Evolutionary conservation across 2,888 invertebrate species (phyloP), one percentile per base, ranked within the genome.

Genomic region (Dryocosmus kuriphilus): DNA sequence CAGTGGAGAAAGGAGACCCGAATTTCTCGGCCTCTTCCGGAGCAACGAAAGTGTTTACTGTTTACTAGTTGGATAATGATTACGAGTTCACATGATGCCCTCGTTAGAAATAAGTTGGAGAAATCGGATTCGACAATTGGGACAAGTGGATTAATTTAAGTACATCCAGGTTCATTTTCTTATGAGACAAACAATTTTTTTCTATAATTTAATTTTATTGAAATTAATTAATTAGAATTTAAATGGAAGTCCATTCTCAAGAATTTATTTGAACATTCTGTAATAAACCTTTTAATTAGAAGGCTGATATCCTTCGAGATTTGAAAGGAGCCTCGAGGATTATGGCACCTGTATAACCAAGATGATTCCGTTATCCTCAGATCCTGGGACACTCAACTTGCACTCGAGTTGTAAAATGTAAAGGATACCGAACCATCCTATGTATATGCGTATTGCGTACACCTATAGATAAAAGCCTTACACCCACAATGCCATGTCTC

Each of bases 1-100:
- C 41, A 79, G 38, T 65, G 41, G 78, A 55, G 74, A 78, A 79
- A 77, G 78, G 51, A 76, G 65, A 77, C 81, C 74, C 57, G 62
- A 73, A 74, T 73, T 63, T 74, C 78, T 61, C 77, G 79, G 76
- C 79, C 77, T 46, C 77, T 74, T 74, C 76, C 35, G 75, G 63
- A 77, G 73, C 51, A 81, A 84, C 82, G 84, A 85, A 85, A 85
- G 82, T 84, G 84, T 82, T 84, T 81, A 79, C 78, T 27, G 27
- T 80, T 79, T 60, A 60, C 60, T 27, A 60, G 14, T 60, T 51
- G 51, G 30, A 8, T 30, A 51, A 71, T 55, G 30, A 32, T 51
- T 51, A 30, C 32, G 24, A 62, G 61, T 27, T 74, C 51, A n/a
- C 5, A 74, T 32, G 73, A 32, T 80, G 76, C 24, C 75, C 79